Conservation (phyloP, 2,797 vertebrate species). For the Potorous gilbertii region DNA sequence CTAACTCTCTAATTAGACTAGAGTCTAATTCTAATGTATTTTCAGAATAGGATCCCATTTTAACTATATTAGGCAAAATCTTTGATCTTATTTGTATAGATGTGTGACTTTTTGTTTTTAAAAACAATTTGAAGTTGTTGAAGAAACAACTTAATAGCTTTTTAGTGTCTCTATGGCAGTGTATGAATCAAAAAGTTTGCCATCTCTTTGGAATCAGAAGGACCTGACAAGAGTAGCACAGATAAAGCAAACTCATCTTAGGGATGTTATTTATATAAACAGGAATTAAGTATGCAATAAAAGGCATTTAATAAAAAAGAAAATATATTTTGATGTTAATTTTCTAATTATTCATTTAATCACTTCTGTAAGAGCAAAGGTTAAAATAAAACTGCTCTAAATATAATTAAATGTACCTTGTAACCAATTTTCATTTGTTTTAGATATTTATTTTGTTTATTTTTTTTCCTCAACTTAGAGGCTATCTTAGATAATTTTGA, state of each 20-base stretch:
- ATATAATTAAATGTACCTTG: slow-evolving; percentile 19
- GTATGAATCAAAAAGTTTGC: neutral
- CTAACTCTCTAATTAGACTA: neutral
- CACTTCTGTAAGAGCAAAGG: neutral
- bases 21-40: neutral
- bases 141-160: neutral
- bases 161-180: neutral
- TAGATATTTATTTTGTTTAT: slow-evolving; percentile 8
- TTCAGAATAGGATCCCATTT: neutral
- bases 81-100: neutral
- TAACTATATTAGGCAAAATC: neutral
- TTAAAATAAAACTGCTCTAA: neutral
- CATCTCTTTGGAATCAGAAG: neutral
- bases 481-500: neutral
- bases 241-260: neutral
- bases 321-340: slow-evolving; percentile 8
- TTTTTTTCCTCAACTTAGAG: neutral
- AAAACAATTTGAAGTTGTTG: neutral
- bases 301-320: slow-evolving; percentile 25
- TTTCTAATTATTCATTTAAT: slow-evolving; percentile 4
- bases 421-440: slow-evolving; percentile 13
- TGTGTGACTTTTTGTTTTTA: neutral
- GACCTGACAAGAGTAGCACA: neutral
- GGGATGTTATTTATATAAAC: neutral
- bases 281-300: neutral